Base-by-base conservation (phyloP, 2,888 invertebrate species). In the Sphaerophoria rueppellii region DNA sequence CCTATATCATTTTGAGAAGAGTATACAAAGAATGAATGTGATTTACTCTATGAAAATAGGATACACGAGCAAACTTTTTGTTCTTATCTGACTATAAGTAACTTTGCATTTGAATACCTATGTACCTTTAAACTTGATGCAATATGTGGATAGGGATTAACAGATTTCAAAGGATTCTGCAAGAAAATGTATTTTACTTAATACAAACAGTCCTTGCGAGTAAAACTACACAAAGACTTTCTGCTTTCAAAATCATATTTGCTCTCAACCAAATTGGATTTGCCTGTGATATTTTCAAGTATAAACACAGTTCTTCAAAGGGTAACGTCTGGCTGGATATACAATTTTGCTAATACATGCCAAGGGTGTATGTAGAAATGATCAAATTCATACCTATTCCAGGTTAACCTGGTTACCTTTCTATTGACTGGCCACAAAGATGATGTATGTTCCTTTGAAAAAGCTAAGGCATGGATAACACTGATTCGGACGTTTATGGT, bases 211-310 rank as follows among this genome's bases (percentile, higher is more conserved):
- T 35, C 65, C 67, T 35, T 65, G n/a, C 46, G 34, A 52, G 54
- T 24, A 35, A 14, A 24, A 34, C 52, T 80, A 80, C 72, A 81
- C 69, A 73, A 76, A 73, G 55, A 58, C 35, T 37, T 58, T 16
- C 48, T 55, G 48, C 12, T 9, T 61, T 72, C 57, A 72, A 70
- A 81, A 72, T 81, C 76, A 81, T 76, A 76, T 85, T 85, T 85
- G 69, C 73, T 73, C 69, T 85, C 69, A 70, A 35, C 76, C 69
- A 85, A 81, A 85, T 81, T 85, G 69, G 76, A 76, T 85, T 85
- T 85, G 34, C 52, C 69, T 63, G 40, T 69, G 50, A 76, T 76
- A 85, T 72, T 81, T 72, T 73, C 67, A 50, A 57, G 57, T 61
- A 85, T 76, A 73, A 58, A 71, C 11, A 37, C 11, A 37, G 24